Conservation (phyloP, 2,113 vertebrate genomes). For the Zosterops pallidus region DNA sequence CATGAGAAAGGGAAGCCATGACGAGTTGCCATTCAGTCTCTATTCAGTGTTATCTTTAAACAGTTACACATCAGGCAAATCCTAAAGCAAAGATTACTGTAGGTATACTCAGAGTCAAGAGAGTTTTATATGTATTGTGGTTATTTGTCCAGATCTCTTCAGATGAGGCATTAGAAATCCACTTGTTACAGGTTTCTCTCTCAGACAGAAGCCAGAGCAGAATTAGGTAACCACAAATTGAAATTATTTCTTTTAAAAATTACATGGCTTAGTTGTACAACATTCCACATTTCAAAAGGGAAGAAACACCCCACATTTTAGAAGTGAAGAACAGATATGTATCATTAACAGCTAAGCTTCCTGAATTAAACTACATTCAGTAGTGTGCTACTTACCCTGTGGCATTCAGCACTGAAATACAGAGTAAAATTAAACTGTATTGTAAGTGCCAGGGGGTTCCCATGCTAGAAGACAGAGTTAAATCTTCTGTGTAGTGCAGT, state of each 20-base stretch:
- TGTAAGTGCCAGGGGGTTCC: neutral
- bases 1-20: neutral
- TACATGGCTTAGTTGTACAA: neutral
- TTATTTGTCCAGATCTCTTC: neutral
- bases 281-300: neutral
- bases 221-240: neutral
- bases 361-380: neutral
- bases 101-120: neutral
- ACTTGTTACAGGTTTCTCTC: neutral
- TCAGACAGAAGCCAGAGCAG: neutral
- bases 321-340: neutral
- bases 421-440: neutral
- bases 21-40: neutral
- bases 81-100: neutral
- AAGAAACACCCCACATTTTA: neutral
- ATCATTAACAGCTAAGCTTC: neutral
- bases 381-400: slow-evolving; percentile 47
- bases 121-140: neutral
- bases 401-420: slow-evolving; percentile 5
- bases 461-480: slow-evolving; percentile 37
- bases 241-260: neutral
- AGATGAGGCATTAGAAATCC: neutral
- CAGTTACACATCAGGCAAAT: neutral
- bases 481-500: neutral
- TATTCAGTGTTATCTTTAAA: neutral